Evolutionary conservation across 2,797 vertebrate genomes (phyloP).

Genomic region (Sebastes umbrosus): DNA sequence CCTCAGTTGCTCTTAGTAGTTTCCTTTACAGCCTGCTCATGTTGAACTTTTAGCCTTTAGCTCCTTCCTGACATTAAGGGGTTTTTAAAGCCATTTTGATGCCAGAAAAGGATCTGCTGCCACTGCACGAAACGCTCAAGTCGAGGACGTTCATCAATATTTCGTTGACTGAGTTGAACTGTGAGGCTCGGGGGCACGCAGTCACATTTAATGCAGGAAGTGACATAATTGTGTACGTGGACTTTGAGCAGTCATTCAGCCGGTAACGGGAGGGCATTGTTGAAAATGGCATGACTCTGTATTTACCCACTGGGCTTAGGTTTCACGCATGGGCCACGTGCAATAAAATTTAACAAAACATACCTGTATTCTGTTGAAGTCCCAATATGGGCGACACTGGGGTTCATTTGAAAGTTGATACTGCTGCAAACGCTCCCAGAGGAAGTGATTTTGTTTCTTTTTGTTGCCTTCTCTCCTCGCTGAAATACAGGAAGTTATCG

Average conservation of each 20-base stretch:
- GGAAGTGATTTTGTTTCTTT: constrained; percentile 73
- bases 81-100: constrained; percentile 12
- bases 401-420: constrained; percentile 82
- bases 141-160: constrained; percentile 57
- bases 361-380: constrained; percentile 80
- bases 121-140: neutral
- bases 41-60: constrained; percentile 60
- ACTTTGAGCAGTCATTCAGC: constrained; percentile 81
- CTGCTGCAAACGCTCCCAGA: constrained; percentile 73
- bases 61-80: constrained; percentile 21
- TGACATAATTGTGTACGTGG: constrained; percentile 87
- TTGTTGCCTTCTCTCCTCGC: constrained; percentile 19
- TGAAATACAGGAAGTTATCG: constrained; percentile 50
- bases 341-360: constrained; percentile 86
- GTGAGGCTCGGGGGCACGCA: constrained; percentile 69
- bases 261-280: constrained; percentile 86
- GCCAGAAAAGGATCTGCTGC: constrained; percentile 29
- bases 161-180: constrained; percentile 64
- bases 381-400: constrained; percentile 59
- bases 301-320: constrained; percentile 82
- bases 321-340: constrained; percentile 81
- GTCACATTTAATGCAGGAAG: constrained; percentile 87
- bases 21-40: constrained; percentile 5
- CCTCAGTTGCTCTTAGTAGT: constrained; percentile 10
- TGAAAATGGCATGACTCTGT: constrained; percentile 85